A percentile compares a stretch with the other conserved stretches of the same genome.
Evolutionary conservation across 2,888 invertebrate species (phyloP).

Genomic region (Caenorhabditis afra): DNA sequence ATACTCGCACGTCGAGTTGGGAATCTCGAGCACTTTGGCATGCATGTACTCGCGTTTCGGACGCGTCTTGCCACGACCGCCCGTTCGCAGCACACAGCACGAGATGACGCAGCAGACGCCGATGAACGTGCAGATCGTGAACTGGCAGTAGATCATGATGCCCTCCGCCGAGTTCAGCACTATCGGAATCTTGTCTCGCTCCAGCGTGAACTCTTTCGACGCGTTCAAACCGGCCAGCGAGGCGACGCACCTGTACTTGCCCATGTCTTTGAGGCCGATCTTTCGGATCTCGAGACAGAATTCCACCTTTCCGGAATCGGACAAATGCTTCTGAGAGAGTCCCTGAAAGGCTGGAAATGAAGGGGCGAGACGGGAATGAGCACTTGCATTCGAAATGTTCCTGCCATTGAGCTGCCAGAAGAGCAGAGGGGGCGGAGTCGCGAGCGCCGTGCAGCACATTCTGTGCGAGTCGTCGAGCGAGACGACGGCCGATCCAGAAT

Average conservation of each 20-base stretch:
- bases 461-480: constrained; percentile 51
- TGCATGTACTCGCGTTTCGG: constrained; percentile 43
- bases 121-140: constrained; percentile 64
- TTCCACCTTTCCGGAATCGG: constrained; percentile 61
- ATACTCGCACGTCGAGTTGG: constrained; percentile 43
- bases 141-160: constrained; percentile 63
- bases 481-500: constrained; percentile 35
- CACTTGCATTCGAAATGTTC: constrained; percentile 57
- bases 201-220: constrained; percentile 56
- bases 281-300: constrained; percentile 61
- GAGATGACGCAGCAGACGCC: constrained; percentile 59
- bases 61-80: constrained; percentile 41
- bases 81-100: constrained; percentile 54
- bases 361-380: not conserved
- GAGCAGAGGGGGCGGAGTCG: constrained; percentile 60
- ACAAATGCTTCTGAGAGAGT: constrained; percentile 56
- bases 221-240: constrained; percentile 52
- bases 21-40: constrained; percentile 52
- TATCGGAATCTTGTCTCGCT: constrained; percentile 64
- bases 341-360: constrained; percentile 29
- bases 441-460: constrained; percentile 63
- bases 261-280: constrained; percentile 52
- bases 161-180: constrained; percentile 63
- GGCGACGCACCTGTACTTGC: constrained; percentile 62
- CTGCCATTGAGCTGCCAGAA: constrained; percentile 63